Conservation (phyloP, 2,113 vertebrate species). For the Monarcha castaneiventris region DNA sequence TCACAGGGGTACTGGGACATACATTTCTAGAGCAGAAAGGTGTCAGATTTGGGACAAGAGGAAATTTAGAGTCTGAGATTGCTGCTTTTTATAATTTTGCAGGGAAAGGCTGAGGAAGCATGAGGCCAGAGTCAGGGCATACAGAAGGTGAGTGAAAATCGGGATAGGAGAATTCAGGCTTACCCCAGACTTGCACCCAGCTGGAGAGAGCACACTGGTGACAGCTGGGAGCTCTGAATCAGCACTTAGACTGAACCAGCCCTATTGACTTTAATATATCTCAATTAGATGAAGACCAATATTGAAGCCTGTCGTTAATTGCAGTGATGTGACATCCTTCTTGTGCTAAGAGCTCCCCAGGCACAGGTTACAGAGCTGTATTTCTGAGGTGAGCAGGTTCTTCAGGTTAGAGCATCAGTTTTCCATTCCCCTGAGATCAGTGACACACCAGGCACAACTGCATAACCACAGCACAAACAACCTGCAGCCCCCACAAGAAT, state of each 20-base stretch:
- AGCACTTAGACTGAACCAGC: not conserved
- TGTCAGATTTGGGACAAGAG: not conserved
- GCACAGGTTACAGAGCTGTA: not conserved
- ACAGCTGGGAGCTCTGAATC: not conserved
- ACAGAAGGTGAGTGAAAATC: not conserved
- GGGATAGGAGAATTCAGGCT: not conserved
- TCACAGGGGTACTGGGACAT: not conserved
- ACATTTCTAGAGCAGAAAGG: not conserved
- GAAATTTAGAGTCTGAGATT: not conserved
- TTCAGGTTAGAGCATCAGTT: not conserved
- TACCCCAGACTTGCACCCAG: not conserved
- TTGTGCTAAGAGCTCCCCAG: not conserved
- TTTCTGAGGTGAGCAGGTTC: not conserved
- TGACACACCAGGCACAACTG: not conserved
- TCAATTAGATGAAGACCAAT: not conserved
- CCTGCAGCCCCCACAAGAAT: not conserved
- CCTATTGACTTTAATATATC: not conserved
- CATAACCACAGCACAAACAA: not conserved
- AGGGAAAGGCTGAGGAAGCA: not conserved
- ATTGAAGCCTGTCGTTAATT: not conserved
- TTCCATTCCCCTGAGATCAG: not conserved
- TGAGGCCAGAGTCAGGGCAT: not conserved
- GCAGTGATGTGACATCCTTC: not conserved
- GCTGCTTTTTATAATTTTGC: not conserved
- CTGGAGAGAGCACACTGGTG: not conserved